Percentiles rank a stretch among this genome's conserved stretches.
These are phyloP conservation scores for Agriotes lineatus DNA, from an alignment of 2,888 invertebrate species.

Conservation along the genomic window DNA sequence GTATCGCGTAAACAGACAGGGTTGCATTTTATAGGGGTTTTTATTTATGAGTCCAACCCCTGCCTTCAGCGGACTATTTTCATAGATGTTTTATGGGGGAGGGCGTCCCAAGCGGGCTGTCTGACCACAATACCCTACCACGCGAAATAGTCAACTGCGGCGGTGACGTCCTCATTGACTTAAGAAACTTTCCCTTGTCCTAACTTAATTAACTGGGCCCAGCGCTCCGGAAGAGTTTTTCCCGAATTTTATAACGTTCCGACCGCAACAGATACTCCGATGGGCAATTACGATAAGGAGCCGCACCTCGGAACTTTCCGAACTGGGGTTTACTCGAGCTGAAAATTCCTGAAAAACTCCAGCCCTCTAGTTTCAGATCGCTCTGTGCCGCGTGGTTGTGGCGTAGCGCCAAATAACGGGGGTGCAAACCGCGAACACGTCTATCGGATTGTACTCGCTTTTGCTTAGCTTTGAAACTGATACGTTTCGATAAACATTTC, in stretches of 20 bases:
- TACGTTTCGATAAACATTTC: constrained; percentile 41
- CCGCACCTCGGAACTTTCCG: neutral
- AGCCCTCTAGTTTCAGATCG: constrained; percentile 15
- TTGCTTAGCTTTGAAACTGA: constrained; percentile 41
- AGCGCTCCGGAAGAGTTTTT: neutral
- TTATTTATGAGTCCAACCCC: constrained; percentile 51
- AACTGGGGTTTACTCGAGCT: neutral
- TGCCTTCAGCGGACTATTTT: constrained; percentile 53
- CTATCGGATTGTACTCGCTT: constrained; percentile 28
- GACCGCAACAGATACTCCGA: neutral
- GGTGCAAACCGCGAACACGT: constrained; percentile 34
- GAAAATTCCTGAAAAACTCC: constrained; percentile 4
- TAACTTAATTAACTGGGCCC: neutral
- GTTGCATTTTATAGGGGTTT: constrained; percentile 35
- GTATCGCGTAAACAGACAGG: constrained; percentile 47
- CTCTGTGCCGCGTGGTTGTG: constrained; percentile 18
- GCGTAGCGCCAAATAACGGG: constrained; percentile 28
- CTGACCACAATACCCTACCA: constrained; percentile 37
- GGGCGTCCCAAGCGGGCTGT: constrained; percentile 51
- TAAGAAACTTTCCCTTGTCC: neutral
- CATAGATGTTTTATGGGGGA: constrained; percentile 55
- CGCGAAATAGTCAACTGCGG: constrained; percentile 26
- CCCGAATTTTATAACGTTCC: neutral
- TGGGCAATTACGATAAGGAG: neutral
- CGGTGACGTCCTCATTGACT: constrained; percentile 9